Base-by-base conservation (phyloP, 2,113 vertebrate species). In the Benitochromis conjunctus region DNA sequence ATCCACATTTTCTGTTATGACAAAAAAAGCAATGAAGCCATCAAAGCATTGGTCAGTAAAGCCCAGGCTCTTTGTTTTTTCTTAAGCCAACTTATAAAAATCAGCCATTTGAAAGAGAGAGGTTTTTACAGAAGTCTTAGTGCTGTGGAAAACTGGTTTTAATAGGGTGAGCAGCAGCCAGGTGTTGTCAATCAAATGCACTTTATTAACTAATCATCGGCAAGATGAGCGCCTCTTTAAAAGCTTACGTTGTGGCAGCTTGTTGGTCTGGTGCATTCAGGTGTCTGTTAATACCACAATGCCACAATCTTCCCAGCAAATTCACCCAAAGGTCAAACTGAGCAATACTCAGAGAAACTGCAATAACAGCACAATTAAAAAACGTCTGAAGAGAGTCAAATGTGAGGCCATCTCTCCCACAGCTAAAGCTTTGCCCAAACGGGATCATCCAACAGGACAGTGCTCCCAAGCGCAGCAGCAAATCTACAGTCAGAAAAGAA, bases 101-200 rank as follows among this genome's bases (percentile, higher is more conserved):
- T 46, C 38, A 69, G 62, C 36, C n/a, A 5, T 43, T 69, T 69
- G n/a, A 43, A 69, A 69, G 11, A 66, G 18, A 53, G 26, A 53
- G 5, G 3, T 43, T 24, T 43, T 69, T 43, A 43, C 64, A 69
- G 38, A 43, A 43, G 12, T 43, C n/a, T 26, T n/a, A 69, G 64
- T 14, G 38, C 38, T 38, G 64, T 69, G 64, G 21, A 46, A 69
- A 69, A 43, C 64, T 64, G 60, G 18, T 64, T 64, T 64, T 64
- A 64, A 64, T 64, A 64, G 31, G 10, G 31, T n/a, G 60, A 41
- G 0, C 11, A 66, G 62, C 34, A 0, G 62, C 62, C 62, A 66
- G 62, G 2, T 3, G 34, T 2, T 66, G 62, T 13, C 11, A 66
- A 66, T 66, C 62, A 66, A 66, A 41, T 41, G 34, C 11, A 66